Percentiles rank a stretch among this genome's conserved stretches.
phyloP scores from a whole-genome alignment of 35 echinoderm and acorn worm species.

The Hemicentrotus pulcherrimus region DNA sequence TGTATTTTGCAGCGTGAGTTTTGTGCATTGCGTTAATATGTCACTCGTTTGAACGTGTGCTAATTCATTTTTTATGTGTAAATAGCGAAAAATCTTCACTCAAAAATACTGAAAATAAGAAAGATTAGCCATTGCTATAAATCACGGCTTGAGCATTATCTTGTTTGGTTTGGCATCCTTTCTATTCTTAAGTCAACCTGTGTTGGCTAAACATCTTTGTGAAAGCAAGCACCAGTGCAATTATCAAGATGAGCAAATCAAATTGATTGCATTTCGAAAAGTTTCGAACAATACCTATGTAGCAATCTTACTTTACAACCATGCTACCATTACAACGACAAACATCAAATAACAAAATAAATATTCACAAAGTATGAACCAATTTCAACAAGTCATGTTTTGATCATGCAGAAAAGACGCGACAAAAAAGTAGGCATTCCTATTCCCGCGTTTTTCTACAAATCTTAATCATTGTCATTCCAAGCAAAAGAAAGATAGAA shows the following conservation, averaged over 20 bases:
- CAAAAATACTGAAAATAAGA: no score
- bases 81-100: no score
- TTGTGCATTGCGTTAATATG: not conserved
- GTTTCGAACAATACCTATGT: not conserved
- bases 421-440: not conserved
- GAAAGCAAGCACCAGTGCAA: not conserved
- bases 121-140: no score
- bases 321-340: not conserved
- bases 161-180: not conserved
- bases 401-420: not conserved
- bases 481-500: conserved; percentile 17
- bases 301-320: not conserved
- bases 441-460: not conserved
- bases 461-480: not conserved
- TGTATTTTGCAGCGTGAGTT: not conserved
- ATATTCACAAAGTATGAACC: not conserved
- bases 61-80: no score
- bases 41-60: not conserved
- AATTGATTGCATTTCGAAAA: not conserved
- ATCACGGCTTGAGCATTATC: not conserved
- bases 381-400: not conserved
- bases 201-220: not conserved
- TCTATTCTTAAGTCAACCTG: not conserved
- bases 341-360: not conserved
- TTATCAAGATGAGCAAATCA: not conserved